phyloP scores from a whole-genome alignment of 2,113 vertebrate genomes.

The Pseudopodoces humilis region DNA sequence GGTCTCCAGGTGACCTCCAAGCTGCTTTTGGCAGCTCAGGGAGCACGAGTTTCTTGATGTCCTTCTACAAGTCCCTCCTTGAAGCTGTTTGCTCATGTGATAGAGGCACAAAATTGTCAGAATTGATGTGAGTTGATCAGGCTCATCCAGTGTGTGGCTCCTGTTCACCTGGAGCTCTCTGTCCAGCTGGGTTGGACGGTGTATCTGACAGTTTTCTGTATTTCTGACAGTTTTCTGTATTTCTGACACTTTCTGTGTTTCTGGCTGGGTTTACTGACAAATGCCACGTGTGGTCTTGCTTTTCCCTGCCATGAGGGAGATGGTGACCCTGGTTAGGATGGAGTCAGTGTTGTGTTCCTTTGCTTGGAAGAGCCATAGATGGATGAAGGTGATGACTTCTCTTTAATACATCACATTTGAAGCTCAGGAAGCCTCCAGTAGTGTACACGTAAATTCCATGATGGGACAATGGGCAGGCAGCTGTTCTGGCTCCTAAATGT shows the following conservation, averaged over 20 bases:
- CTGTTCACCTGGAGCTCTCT: neutral
- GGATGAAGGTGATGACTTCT: neutral
- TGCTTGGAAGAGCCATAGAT: neutral
- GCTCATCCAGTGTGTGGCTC: neutral
- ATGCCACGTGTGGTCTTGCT: accelerated
- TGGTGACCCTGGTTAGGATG: neutral
- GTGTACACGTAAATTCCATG: accelerated
- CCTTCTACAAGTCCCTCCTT: neutral
- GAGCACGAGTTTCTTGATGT: neutral
- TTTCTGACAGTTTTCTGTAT: neutral
- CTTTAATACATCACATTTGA: neutral
- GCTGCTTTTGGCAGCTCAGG: neutral
- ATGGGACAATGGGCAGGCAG: neutral
- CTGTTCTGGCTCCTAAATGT: neutral
- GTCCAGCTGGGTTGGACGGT: neutral
- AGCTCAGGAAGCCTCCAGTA: neutral
- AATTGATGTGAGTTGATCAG: neutral
- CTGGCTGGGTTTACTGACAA: neutral
- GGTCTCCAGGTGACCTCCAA: neutral
- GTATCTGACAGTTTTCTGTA: neutral
- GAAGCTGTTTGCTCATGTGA: neutral
- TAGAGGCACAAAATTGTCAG: neutral
- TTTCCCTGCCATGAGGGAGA: neutral
- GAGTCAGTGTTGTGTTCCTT: neutral
- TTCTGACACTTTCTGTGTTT: neutral